A percentile compares a stretch with the other conserved stretches of the same genome.
Conservation (phyloP, 2,888 invertebrate genomes). For the Agriopis leucophaearia region DNA sequence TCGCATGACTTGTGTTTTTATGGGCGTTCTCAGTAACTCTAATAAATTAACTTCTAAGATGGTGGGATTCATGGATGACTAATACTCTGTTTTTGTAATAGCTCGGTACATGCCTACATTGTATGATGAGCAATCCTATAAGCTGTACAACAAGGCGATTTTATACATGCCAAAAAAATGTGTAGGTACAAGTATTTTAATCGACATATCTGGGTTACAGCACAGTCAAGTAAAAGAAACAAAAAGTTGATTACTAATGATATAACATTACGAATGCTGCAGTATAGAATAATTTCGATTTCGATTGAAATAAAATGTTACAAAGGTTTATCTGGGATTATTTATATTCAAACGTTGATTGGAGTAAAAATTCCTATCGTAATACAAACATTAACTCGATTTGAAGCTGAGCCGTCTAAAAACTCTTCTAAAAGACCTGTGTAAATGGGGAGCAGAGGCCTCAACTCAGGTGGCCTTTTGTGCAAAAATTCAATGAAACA, state of each 20-base stretch:
- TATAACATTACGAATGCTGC: slow-evolving; percentile 10
- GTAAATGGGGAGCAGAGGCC: not conserved
- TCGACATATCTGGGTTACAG: slow-evolving; percentile 29
- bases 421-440: not conserved
- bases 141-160: slow-evolving; percentile 34
- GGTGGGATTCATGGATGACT: slow-evolving; percentile 78
- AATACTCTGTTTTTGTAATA: slow-evolving; percentile 67
- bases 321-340: not conserved
- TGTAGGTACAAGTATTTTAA: slow-evolving; percentile 21
- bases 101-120: slow-evolving; percentile 58
- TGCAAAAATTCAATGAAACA: slow-evolving; percentile 12
- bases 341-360: not conserved
- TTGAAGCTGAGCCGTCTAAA: not conserved
- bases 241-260: slow-evolving; percentile 24
- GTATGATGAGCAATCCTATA: slow-evolving; percentile 62
- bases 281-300: slow-evolving; percentile 26
- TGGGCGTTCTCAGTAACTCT: slow-evolving; percentile 64
- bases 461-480: slow-evolving; percentile 16
- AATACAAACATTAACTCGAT: no score
- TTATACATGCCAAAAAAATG: slow-evolving; percentile 24
- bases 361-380: no score
- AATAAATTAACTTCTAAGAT: slow-evolving; percentile 63
- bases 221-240: slow-evolving; percentile 10
- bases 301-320: slow-evolving; percentile 8
- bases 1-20: slow-evolving; percentile 58